phyloP scores from a whole-genome alignment of 2,888 invertebrate species.

The Nephrotoma flavescens region DNA sequence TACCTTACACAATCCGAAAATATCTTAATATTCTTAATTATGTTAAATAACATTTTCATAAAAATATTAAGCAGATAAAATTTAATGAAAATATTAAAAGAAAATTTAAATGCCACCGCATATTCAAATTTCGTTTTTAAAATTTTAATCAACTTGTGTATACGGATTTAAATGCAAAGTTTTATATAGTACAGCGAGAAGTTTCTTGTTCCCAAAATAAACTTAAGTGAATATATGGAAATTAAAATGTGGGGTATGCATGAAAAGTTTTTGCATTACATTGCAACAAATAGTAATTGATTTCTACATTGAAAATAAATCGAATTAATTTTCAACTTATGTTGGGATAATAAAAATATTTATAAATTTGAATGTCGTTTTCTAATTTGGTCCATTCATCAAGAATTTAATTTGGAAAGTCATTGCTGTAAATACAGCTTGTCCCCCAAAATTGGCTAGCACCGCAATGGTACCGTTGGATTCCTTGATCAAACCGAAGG shows the following conservation, averaged over 20 bases:
- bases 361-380: too few species aligned
- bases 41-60: not conserved
- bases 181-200: not conserved
- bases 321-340: too few species aligned
- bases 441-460: too few species aligned
- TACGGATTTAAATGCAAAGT: not conserved
- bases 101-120: not conserved
- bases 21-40: not conserved
- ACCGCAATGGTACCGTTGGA: too few species aligned
- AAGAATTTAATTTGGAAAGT: too few species aligned
- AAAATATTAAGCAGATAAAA: not conserved
- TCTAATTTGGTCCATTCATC: too few species aligned
- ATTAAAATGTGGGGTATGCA: not conserved
- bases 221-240: not conserved
- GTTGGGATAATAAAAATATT: too few species aligned
- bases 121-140: not conserved
- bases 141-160: not conserved
- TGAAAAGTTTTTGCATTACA: not conserved
- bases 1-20: too few species aligned
- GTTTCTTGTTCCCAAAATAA: not conserved
- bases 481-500: too few species aligned
- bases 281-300: too few species aligned
- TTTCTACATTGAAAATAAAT: too few species aligned
- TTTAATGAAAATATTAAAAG: not conserved
- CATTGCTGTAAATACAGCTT: too few species aligned